Evolutionary conservation across 2,888 invertebrate species (phyloP).

Genomic region (Theodoxus fluviatilis): DNA sequence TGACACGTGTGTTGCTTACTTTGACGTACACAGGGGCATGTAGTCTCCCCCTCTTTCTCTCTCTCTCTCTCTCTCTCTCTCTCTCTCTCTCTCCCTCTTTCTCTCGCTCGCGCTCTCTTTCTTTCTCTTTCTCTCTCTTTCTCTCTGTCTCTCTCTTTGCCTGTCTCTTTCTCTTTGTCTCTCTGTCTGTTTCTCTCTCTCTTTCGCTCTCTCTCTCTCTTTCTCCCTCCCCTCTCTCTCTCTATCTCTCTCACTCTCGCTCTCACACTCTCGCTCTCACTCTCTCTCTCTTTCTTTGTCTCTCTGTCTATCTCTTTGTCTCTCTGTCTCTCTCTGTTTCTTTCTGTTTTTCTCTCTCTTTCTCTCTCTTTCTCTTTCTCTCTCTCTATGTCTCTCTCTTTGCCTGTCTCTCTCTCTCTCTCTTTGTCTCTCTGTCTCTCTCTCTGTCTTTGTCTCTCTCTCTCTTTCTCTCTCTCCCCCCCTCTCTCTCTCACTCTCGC

Average conservation of each 20-base stretch:
- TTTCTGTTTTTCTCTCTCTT: constrained; percentile 4
- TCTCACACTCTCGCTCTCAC: neutral
- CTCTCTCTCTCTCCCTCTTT: neutral
- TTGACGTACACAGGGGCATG: no score
- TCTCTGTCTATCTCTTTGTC: no score
- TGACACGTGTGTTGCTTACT: no score
- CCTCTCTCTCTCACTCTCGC: neutral
- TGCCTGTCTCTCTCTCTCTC: neutral
- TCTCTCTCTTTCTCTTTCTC: neutral
- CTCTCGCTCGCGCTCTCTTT: neutral
- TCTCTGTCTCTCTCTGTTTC: neutral
- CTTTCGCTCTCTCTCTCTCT: neutral
- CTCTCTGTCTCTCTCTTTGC: neutral
- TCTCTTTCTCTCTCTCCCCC: constrained; percentile 14
- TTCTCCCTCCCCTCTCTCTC: no score
- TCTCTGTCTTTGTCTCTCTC: no score
- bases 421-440: neutral
- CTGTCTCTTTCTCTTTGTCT: neutral
- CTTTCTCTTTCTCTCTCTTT: constrained; percentile 17
- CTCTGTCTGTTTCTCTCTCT: neutral
- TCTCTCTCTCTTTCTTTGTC: no score
- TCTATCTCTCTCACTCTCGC: neutral
- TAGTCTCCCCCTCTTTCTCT: neutral
- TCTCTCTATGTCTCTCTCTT: neutral
- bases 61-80: constrained; percentile 9